Conservation (phyloP, 2,113 vertebrate genomes). For the Probosciger aterrimus region DNA sequence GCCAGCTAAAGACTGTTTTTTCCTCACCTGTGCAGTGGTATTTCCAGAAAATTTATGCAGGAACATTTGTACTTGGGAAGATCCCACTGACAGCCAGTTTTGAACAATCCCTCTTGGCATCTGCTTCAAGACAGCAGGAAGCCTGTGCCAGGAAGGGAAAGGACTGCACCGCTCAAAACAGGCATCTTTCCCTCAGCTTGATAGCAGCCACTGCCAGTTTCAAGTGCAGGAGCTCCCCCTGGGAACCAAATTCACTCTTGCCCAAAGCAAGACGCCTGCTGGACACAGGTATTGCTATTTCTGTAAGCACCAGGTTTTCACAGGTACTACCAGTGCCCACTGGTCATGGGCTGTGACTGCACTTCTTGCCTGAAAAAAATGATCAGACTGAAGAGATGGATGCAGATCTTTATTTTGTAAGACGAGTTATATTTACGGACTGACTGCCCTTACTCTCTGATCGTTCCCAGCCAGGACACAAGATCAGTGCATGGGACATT, state of each 20-base stretch:
- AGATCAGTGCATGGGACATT: neutral
- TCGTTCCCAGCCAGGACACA: accelerated
- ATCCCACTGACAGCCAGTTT: neutral
- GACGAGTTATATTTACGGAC: neutral
- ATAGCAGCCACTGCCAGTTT: neutral
- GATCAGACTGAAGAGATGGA: neutral
- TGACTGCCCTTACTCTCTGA: accelerated
- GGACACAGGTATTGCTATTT: accelerated
- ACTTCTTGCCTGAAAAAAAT: neutral
- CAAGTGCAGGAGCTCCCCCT: accelerated
- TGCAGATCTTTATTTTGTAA: neutral
- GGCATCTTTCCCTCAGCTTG: accelerated
- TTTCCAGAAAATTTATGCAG: accelerated
- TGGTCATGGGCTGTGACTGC: accelerated
- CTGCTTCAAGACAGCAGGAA: neutral
- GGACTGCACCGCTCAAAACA: accelerated
- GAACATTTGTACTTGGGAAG: neutral
- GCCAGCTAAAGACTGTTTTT: accelerated
- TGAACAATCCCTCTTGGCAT: neutral
- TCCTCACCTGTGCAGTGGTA: neutral
- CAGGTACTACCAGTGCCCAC: accelerated
- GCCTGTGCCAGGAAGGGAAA: neutral
- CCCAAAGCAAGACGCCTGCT: neutral
- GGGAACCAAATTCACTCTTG: neutral
- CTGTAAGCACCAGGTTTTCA: neutral